Evolutionary conservation across 2,113 vertebrate species (phyloP), one percentile per base, ranked within the genome.

Genomic region (Sciurus niger): DNA sequence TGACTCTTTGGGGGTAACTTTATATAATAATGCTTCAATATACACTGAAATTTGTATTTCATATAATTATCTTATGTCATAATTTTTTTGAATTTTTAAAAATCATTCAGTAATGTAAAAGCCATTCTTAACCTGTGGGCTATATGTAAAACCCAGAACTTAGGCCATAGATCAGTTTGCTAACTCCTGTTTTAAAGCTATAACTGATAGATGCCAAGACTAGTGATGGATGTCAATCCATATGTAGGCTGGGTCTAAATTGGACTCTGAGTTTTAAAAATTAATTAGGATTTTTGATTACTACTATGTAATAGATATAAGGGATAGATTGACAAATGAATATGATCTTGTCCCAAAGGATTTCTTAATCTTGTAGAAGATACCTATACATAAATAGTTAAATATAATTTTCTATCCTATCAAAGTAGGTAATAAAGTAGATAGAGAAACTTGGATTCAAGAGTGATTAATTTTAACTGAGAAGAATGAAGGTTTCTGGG

Each of bases 391-490:
- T 43, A 63, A 91, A 77, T 2, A 90, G 37, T 65, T 90, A 77
- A 96, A 48, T 88, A 85, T 30, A 77, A 43, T 37, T 87, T 28
- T 53, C 8, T 24, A 48, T 6, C 80, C 20, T 48, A 88, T 46
- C 17, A 72, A 88, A 58, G 43, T 25, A 83, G 43, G 4, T 65
- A 79, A 79, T 63, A 79, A 93, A 86, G 34, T 74, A 89, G 20
- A 32, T 79, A 12, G 2, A 90, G 80, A 82, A 92, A 90, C 20
- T 73, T 73, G 63, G 14, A 88, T 83, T 87, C 18, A 28, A 72
- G 24, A 78, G n/a, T 85, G 77, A 97, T 93, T 79, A 83, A 82
- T 97, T 94, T 73, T 89, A 83, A 17, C 67, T 84, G 28, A 89
- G 77, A 90, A 94, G 68, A 91, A 93, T n/a, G 28, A 46, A 86